Percentiles rank a stretch among this genome's conserved stretches.
phyloP scores from a whole-genome alignment of 2,888 invertebrate species.

The Papilio protenor region DNA sequence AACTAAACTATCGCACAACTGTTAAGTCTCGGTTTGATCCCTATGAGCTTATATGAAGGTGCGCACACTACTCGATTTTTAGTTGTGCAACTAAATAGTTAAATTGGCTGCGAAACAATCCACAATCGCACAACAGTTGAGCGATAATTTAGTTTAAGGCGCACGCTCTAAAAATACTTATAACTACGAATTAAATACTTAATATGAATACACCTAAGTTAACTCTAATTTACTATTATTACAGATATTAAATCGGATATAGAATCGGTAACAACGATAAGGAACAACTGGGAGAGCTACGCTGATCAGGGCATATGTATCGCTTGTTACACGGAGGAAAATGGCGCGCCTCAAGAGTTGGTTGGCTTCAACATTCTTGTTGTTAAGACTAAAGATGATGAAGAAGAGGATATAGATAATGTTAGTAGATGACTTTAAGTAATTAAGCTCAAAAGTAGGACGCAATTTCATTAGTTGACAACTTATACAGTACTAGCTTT shows the following conservation, averaged over 20 bases:
- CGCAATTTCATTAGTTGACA: too few species aligned
- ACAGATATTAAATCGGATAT: slow-evolving; percentile 64
- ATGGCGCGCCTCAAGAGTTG: slow-evolving; percentile 61
- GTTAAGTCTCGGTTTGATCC: too few species aligned
- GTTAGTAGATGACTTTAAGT: slow-evolving; percentile 50
- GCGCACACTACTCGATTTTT: too few species aligned
- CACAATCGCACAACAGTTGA: too few species aligned
- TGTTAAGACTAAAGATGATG: slow-evolving; percentile 63
- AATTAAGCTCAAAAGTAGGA: neutral
- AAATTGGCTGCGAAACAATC: too few species aligned
- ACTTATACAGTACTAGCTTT: too few species aligned
- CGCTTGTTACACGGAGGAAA: slow-evolving; percentile 67
- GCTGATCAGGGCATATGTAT: slow-evolving; percentile 62
- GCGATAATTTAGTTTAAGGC: too few species aligned
- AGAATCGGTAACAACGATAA: slow-evolving; percentile 63
- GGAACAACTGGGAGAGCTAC: slow-evolving; percentile 62
- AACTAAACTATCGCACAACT: too few species aligned
- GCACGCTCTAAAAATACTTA: neutral
- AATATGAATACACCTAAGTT: neutral
- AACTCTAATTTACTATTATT: slow-evolving; percentile 25
- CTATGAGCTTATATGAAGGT: too few species aligned
- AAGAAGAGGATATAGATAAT: slow-evolving; percentile 63
- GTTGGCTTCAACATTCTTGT: slow-evolving; percentile 68
- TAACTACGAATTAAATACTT: neutral
- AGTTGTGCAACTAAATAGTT: too few species aligned